Evolutionary conservation across 1,140 invertebrate species (phyloP), one percentile per base, ranked within the genome.

Genomic region (Bombus waltoni): DNA sequence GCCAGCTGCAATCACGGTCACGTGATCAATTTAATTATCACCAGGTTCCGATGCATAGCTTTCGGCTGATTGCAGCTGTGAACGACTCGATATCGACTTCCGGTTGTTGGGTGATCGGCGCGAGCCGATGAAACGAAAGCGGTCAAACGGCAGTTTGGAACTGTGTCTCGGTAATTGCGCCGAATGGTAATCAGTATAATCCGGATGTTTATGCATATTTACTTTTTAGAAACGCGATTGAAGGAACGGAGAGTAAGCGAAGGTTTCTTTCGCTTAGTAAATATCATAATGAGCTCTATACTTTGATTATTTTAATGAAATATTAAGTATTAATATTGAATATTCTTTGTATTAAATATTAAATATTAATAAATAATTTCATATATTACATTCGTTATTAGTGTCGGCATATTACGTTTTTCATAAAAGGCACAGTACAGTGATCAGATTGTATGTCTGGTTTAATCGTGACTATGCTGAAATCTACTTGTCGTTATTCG

Each of bases 21-120:
- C 68, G 66, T 72, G 47, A 72, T 15, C 68, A 72, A 81, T 81
- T 81, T 81, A 72, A 81, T 81, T 81, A 72, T 59, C 66, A 42
- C 47, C 18, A 25, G 9, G 25, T 13, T 59, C 32, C 35, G 47
- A 42, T 42, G 47, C 28, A 38, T n/a, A 47, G 18, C 70, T 81
- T 38, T 28, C 4, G 35, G 32, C 44, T 32, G 44, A 71, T 80
- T 71, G 35, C 66, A n/a, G 40, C 78, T 18, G 44, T 40, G 35
- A 80, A n/a, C 47, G 32, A 40, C 35, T 35, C 44, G 44, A 32
- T 40, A 40, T 11, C 42, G 44, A 71, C 44, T 81, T 81, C 78
- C 66, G 78, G 65, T 71, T 4, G 11, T 8, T 22, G 44, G 22
- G 4, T 25, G 59, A 28, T 35, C 32, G 75, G 13, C 3, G 9